phyloP scores from a whole-genome alignment of 2,797 vertebrate species.

The Sebastes vulpes region DNA sequence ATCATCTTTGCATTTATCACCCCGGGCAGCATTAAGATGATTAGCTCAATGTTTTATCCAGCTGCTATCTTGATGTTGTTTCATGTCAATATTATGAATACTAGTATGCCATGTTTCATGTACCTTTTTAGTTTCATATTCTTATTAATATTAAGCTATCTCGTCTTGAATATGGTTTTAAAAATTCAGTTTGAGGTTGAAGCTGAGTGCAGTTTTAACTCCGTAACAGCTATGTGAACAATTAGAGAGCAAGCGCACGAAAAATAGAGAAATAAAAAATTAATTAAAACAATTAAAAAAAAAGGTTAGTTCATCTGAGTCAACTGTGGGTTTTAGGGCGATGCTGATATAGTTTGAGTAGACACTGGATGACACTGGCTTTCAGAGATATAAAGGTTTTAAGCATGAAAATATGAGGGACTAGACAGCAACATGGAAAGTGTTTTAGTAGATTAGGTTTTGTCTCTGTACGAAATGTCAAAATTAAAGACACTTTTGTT shows the following conservation, averaged over 20 bases:
- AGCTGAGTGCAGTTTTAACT: background rate
- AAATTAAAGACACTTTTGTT: background rate
- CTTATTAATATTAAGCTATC: background rate
- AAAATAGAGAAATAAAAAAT: background rate
- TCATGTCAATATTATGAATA: conserved; percentile 58
- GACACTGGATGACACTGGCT: conserved; percentile 21
- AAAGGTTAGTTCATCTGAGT: background rate
- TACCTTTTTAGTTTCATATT: background rate
- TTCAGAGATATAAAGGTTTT: conserved; percentile 9
- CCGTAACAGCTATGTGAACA: background rate
- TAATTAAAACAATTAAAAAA: background rate
- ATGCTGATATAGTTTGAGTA: conserved; percentile 9
- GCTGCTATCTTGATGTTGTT: conserved; percentile 49
- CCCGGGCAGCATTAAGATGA: conserved; percentile 45
- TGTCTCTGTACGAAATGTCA: background rate
- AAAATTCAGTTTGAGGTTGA: background rate
- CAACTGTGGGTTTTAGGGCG: conserved; percentile 33
- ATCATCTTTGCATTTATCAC: conserved; percentile 63
- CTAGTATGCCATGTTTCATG: background rate
- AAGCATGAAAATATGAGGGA: background rate
- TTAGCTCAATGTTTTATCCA: conserved; percentile 39
- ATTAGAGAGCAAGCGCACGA: background rate
- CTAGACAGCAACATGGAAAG: background rate
- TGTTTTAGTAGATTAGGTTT: background rate
- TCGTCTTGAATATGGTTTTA: background rate